These are phyloP conservation scores for Cebus imitator DNA, from an alignment of 2,113 vertebrate species.

Conservation along the genomic window DNA sequence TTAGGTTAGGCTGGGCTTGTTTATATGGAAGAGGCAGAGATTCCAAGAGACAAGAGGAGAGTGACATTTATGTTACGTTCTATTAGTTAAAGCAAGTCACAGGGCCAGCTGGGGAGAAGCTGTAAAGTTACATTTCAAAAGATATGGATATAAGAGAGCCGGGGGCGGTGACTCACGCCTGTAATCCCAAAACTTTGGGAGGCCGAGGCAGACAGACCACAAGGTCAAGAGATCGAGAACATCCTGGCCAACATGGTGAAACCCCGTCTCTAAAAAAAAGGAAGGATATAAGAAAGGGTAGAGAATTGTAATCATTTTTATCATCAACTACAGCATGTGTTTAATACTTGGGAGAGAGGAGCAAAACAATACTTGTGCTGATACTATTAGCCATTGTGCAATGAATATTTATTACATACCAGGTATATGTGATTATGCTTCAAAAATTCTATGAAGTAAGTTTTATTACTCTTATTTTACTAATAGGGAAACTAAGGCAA, in stretches of 20 bases:
- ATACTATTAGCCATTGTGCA: neutral
- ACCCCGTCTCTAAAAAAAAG: no score
- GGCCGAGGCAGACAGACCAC: no score
- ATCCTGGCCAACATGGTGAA: no score
- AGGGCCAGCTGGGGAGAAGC: neutral
- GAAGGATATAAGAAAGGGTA: neutral
- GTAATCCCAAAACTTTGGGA: no score
- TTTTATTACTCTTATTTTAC: neutral
- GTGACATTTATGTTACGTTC: neutral
- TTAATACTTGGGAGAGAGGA: neutral
- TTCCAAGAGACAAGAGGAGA: neutral
- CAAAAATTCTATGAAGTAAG: neutral
- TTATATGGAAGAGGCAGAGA: neutral
- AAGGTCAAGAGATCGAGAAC: no score
- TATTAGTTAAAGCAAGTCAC: neutral
- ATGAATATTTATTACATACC: neutral
- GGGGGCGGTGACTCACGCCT: no score
- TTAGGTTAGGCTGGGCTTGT: neutral
- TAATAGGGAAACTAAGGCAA: neutral
- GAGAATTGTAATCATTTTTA: neutral
- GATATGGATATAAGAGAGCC: neutral
- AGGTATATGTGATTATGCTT: neutral
- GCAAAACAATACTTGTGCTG: neutral
- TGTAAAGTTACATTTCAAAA: neutral
- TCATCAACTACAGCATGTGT: neutral